Conservation (phyloP, 1,140 invertebrate genomes). For the Notospermus geniculatus region DNA sequence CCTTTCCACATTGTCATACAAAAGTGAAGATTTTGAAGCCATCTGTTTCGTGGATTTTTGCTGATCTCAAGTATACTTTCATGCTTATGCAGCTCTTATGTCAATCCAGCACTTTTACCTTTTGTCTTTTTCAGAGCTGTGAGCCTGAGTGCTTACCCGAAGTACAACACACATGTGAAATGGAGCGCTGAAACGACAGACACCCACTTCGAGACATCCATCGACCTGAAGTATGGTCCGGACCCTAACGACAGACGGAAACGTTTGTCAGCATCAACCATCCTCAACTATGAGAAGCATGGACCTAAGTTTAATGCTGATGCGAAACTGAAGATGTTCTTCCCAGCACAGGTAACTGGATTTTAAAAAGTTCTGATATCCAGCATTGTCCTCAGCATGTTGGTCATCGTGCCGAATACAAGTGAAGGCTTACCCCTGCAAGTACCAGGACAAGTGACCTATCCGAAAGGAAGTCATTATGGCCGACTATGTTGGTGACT, state of each 20-base stretch:
- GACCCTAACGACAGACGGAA: conserved; percentile 22
- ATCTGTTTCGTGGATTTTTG: no score
- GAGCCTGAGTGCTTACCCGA: conserved; percentile 18
- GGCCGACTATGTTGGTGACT: no score
- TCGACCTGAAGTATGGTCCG: conserved; percentile 21
- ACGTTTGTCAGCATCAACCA: not conserved
- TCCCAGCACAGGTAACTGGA: conserved; percentile 13
- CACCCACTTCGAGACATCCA: conserved; percentile 15
- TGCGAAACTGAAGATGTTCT: conserved; percentile 4
- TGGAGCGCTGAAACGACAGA: conserved; percentile 20
- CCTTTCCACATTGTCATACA: no score
- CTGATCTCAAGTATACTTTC: no score
- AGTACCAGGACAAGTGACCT: no score
- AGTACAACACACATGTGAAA: conserved; percentile 19
- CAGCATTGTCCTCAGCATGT: no score
- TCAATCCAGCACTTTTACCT: not conserved
- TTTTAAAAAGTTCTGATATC: no score
- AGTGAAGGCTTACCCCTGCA: no score
- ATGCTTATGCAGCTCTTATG: no score
- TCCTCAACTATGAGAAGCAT: conserved; percentile 1
- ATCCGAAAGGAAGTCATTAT: no score
- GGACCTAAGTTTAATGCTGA: not conserved
- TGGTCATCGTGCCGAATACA: no score
- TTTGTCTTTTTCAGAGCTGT: conserved; percentile 14
- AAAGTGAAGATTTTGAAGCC: no score